phyloP scores from a whole-genome alignment of 2,888 invertebrate genomes.

The Pheosia tremula region DNA sequence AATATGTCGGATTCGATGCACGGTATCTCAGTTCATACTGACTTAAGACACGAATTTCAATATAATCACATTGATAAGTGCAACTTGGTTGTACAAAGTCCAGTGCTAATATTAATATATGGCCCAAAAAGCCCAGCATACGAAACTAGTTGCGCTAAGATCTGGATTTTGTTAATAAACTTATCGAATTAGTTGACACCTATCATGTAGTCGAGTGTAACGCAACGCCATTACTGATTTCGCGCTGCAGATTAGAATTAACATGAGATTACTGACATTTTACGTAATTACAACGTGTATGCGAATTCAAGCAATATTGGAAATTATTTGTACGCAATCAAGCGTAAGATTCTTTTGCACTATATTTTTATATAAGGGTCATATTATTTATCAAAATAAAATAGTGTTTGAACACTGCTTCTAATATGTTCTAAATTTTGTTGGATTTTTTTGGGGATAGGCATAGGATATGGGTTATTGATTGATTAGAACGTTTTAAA shows the following conservation, averaged over 20 bases:
- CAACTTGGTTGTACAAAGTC: constrained; percentile 13
- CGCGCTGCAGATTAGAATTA: constrained; percentile 39
- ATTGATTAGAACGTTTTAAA: too few species aligned
- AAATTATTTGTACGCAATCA: too few species aligned
- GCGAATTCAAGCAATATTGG: too few species aligned
- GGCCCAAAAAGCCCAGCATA: constrained; percentile 30
- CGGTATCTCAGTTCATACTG: background rate
- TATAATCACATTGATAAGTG: constrained; percentile 5
- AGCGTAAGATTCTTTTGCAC: too few species aligned
- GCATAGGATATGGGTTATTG: too few species aligned
- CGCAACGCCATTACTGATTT: constrained; percentile 36
- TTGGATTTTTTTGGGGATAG: too few species aligned
- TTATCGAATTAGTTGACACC: constrained; percentile 22
- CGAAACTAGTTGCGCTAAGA: constrained; percentile 29
- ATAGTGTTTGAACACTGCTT: too few species aligned
- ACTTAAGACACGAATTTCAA: background rate
- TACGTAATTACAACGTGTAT: too few species aligned
- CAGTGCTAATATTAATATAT: constrained; percentile 9
- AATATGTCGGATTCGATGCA: background rate
- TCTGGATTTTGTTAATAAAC: constrained; percentile 32
- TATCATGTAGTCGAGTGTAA: background rate
- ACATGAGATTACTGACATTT: constrained; percentile 8
- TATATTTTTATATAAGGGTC: too few species aligned
- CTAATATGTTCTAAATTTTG: too few species aligned
- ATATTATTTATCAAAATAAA: too few species aligned